Percentiles rank a stretch among this genome's conserved stretches.
Evolutionary conservation across 2,113 vertebrate genomes (phyloP).

Genomic region (Lucifuga dentata): DNA sequence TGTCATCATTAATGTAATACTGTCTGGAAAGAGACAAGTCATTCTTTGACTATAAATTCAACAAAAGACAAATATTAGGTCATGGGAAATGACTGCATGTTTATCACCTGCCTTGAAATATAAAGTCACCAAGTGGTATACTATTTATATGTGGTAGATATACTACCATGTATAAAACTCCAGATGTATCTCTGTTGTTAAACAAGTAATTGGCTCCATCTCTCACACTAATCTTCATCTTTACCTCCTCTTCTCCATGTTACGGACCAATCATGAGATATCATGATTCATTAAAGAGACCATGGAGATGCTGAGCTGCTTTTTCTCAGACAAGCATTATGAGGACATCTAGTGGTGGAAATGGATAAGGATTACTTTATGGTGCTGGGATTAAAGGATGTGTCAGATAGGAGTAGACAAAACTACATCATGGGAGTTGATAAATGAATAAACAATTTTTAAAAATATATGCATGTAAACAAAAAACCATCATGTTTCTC

Average conservation of each 20-base stretch:
- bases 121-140: background rate
- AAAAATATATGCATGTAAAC: background rate
- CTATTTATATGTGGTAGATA: too few relatives aligned
- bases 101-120: conserved; percentile 5
- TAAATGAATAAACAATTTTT: conserved; percentile 2
- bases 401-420: background rate
- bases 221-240: background rate
- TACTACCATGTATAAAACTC: too few relatives aligned
- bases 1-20: background rate
- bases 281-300: background rate
- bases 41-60: conserved; percentile 2
- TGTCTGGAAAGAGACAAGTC: background rate
- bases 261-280: background rate
- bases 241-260: background rate
- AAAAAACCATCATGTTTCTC: conserved; percentile 34
- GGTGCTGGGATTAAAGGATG: too few relatives aligned
- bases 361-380: too few relatives aligned
- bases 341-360: conserved; percentile 71
- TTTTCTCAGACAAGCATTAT: conserved; percentile 29
- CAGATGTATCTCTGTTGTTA: too few relatives aligned
- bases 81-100: too few relatives aligned
- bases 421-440: background rate
- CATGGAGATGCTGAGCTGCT: background rate
- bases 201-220: too few relatives aligned
- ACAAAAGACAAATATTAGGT: too few relatives aligned